phyloP scores from a whole-genome alignment of 2,888 invertebrate genomes.

The Catotricha subobsoleta region DNA sequence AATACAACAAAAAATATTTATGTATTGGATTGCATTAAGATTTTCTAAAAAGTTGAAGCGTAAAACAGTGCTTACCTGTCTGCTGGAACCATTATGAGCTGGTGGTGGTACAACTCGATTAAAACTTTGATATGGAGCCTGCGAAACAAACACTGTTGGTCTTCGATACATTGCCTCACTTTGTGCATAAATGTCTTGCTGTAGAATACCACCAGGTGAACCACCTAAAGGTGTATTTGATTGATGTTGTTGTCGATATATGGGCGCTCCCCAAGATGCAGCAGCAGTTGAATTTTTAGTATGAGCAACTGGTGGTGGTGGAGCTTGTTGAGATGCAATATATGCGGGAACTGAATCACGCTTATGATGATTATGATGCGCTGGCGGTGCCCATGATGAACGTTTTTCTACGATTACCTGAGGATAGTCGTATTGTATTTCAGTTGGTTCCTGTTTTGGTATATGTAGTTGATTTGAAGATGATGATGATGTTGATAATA shows the following conservation, averaged over 20 bases:
- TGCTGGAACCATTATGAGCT: conserved; percentile 30
- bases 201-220: conserved; percentile 25
- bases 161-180: conserved; percentile 44
- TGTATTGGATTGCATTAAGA: too few relatives aligned
- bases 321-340: conserved; percentile 11
- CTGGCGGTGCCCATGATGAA: conserved; percentile 31
- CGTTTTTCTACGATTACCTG: conserved; percentile 21
- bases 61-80: conserved; percentile 29
- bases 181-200: conserved; percentile 27
- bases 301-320: conserved; percentile 29
- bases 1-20: too few relatives aligned
- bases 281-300: conserved; percentile 16
- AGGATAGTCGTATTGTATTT: conserved; percentile 20
- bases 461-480: conserved; percentile 19
- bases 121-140: conserved; percentile 27
- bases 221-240: conserved; percentile 30
- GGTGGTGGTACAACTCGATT: conserved; percentile 30
- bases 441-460: conserved; percentile 29
- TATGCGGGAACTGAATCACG: conserved; percentile 25
- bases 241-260: conserved; percentile 36
- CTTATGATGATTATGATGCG: conserved; percentile 28
- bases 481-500: conserved; percentile 29
- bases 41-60: too few relatives aligned
- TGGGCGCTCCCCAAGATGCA: conserved; percentile 24
- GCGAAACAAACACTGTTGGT: conserved; percentile 50